Base-by-base conservation (phyloP, 1,140 invertebrate species). In the Drosophila punjabiensis region DNA sequence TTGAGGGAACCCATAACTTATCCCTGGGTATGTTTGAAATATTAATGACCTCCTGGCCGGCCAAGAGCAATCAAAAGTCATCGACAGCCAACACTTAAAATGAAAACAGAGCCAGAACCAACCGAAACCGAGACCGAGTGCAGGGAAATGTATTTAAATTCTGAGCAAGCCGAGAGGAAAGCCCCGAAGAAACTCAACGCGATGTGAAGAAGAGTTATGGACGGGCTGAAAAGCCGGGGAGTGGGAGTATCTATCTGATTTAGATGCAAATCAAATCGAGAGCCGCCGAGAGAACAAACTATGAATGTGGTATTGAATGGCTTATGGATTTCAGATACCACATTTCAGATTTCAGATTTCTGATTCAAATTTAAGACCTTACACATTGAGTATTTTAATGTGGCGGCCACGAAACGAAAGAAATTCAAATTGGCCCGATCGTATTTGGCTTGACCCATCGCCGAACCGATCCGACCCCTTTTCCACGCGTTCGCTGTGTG, bases 321-420 rank as follows among this genome's bases (percentile, higher is more conserved):
- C 82, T 91, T 90, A 90, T 90, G 87, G 87, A 80, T 90, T 90
- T 90, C 86, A 90, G 89, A 90, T 71, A 68, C 47, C 50, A 28
- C 24, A 80, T 90, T 90, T 90, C 86, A 90, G 89, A 90, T 71
- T 71, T 37, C 50, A 28, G 81, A 68, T 81, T 88, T 84, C 82
- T 81, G 82, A 87, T 87, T 87, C 76, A 90, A 90, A 90, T 90
- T 90, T 90, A 90, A 90, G 86, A 90, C 86, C 86, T 90, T 90
- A 90, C 87, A 90, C 87, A 91, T 86, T 91, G 86, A 90, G 87
- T 90, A 90, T 90, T 90, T 90, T 91, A 90, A 90, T 90, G 86
- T 89, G 82, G 59, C 82, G 60, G 67, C 81, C 64, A 41, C 65
- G n/a, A 65, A 32, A 79, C 80, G 73, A 89, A 84, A 86, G 78